Evolutionary conservation across 2,113 vertebrate species (phyloP), one percentile per base, ranked within the genome.

Genomic region (Indicator maculatus): DNA sequence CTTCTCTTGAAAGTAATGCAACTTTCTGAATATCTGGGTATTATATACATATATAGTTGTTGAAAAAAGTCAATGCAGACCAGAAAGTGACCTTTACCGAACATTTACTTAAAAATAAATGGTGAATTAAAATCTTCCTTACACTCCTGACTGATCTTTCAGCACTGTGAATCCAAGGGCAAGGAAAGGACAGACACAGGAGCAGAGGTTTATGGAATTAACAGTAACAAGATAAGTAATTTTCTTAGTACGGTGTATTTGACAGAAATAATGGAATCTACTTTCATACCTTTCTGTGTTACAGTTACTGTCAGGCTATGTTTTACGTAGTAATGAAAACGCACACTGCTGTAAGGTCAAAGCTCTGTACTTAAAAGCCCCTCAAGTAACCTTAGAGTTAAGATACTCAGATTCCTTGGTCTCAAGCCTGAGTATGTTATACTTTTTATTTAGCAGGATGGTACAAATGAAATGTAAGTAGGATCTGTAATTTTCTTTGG

Each of bases 101-200:
- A 55, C 0, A 31, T 11, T 72, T 63, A 8, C 5, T 64, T 53
- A 13, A 58, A 86, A 82, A n/a, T 12, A 44, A 71, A 82, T 5
- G 8, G 2, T 66, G 14, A 55, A 3, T 70, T 63, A 77, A 52
- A 9, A 47, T 41, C 9, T 66, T 3, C 4, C 6, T 78, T 59
- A 31, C 0, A 8, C 3, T 81, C 7, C 27, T n/a, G 4, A n/a
- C 17, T 63, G 9, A 45, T 66, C 6, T 45, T 28, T 24, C 7
- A 64, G 15, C 4, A 50, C 4, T 79, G 36, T 44, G 2, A 39
- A 26, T 30, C 13, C 8, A 82, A 5, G 2, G 8, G 31, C 16
- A 39, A 70, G 10, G 16, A 39, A 66, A 71, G 11, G 16, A 47
- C 11, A 11, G 5, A 8, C 0, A 1, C 7, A 28, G 0, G 6